Evolutionary conservation across 2,113 vertebrate species (phyloP).

Genomic region (Solea solea): DNA sequence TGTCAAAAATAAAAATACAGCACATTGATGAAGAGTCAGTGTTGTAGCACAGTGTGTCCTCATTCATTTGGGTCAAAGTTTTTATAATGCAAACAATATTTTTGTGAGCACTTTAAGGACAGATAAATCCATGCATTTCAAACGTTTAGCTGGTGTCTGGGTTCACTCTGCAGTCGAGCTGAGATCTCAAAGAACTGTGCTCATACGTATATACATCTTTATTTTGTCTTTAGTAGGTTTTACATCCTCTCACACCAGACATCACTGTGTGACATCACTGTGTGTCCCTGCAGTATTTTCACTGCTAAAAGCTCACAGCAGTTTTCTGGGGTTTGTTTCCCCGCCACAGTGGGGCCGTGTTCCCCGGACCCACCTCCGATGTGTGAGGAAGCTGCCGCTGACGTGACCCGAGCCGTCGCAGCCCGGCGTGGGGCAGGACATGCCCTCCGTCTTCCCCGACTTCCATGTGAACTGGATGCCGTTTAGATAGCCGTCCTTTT

Average conservation of each 20-base stretch:
- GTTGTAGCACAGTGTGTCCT: background rate
- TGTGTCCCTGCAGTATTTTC: background rate
- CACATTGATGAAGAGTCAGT: background rate
- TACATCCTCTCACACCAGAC: too few relatives aligned
- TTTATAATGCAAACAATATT: background rate
- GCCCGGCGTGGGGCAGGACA: constrained; percentile 97
- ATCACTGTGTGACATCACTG: too few relatives aligned
- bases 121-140: too few relatives aligned
- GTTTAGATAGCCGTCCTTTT: constrained; percentile 97
- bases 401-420: constrained; percentile 98
- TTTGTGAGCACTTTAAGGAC: background rate
- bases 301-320: background rate
- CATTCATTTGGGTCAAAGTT: background rate
- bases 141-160: background rate
- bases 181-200: too few relatives aligned
- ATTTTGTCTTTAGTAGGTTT: too few relatives aligned
- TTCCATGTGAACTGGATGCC: constrained; percentile 99
- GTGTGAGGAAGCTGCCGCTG: constrained; percentile 98
- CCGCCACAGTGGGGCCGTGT: background rate
- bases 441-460: constrained; percentile 98
- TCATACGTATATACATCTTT: too few relatives aligned
- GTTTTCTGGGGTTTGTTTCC: background rate
- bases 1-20: background rate
- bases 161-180: too few relatives aligned
- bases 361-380: constrained; percentile 90